Percentiles rank a stretch among this genome's conserved stretches.
These are phyloP conservation scores for Homalodisca vitripennis DNA, from an alignment of 1,140 invertebrate genomes.

Conservation along the genomic window DNA sequence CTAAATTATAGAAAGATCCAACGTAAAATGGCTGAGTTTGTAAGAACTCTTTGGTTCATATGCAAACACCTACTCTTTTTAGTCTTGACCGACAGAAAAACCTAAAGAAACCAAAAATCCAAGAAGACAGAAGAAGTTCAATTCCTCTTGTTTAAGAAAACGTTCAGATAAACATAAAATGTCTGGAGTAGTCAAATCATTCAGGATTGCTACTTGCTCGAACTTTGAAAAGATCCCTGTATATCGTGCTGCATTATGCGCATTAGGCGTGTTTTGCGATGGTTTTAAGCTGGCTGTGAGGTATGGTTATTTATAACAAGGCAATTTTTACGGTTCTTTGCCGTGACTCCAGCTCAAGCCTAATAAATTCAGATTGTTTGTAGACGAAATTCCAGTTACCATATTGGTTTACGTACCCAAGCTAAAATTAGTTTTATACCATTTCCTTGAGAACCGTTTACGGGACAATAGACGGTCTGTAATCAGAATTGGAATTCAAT, in stretches of 20 bases:
- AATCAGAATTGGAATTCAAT: too few species aligned
- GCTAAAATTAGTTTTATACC: too few species aligned
- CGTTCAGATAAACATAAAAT: background rate
- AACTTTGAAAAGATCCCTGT: background rate
- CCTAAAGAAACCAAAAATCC: background rate
- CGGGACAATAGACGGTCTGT: too few species aligned
- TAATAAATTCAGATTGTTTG: too few species aligned
- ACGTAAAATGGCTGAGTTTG: background rate
- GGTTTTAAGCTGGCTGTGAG: too few species aligned
- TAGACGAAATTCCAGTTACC: too few species aligned
- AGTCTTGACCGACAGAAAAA: background rate
- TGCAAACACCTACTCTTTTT: background rate
- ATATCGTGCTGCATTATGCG: background rate
- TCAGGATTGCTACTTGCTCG: background rate
- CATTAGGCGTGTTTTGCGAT: too few species aligned
- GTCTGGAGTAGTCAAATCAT: background rate
- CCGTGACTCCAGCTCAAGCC: too few species aligned
- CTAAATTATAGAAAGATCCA: background rate
- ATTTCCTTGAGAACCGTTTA: too few species aligned
- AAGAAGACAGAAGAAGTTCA: background rate
- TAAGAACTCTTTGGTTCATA: background rate
- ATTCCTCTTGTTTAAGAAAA: background rate
- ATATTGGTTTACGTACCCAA: too few species aligned
- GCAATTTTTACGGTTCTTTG: too few species aligned
- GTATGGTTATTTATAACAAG: too few species aligned